phyloP scores from a whole-genome alignment of 2,888 invertebrate species.

The Lathronympha strigana region DNA sequence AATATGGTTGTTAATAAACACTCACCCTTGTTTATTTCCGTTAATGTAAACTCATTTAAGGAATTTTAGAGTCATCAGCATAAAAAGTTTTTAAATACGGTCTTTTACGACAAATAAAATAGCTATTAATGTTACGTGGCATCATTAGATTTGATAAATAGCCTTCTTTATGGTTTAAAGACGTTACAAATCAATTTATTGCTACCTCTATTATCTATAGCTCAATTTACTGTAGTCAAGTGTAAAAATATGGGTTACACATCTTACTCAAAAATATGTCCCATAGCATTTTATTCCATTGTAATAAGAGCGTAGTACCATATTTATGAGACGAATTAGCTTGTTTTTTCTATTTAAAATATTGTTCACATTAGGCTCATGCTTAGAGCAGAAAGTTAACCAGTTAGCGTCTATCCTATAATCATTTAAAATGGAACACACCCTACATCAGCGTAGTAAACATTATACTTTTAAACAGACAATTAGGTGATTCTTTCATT shows the following conservation, averaged over 20 bases:
- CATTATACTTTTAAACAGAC: too few relatives aligned
- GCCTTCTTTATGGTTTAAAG: background rate
- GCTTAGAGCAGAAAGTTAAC: too few relatives aligned
- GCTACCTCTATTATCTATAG: background rate
- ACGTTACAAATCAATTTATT: constrained; percentile 9
- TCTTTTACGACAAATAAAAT: constrained; percentile 11
- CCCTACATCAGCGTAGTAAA: too few relatives aligned
- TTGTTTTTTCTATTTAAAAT: constrained; percentile 1
- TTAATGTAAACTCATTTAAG: constrained; percentile 9
- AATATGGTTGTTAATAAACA: constrained; percentile 10
- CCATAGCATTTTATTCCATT: too few relatives aligned
- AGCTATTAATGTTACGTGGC: constrained; percentile 10
- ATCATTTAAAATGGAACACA: too few relatives aligned
- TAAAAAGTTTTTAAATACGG: constrained; percentile 4
- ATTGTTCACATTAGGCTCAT: background rate
- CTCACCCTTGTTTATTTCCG: constrained; percentile 22
- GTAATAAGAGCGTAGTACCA: too few relatives aligned
- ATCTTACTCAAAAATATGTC: too few relatives aligned
- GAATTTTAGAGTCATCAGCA: constrained; percentile 19
- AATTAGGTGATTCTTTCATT: too few relatives aligned
- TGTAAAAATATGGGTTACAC: too few relatives aligned
- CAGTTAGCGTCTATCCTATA: too few relatives aligned
- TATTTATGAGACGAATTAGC: too few relatives aligned
- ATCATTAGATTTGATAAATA: constrained; percentile 17
- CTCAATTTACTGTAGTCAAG: too few relatives aligned